A percentile compares a stretch with the other conserved stretches of the same genome.
phyloP scores from a whole-genome alignment of 2,797 vertebrate species.

The Agapornis canus region DNA sequence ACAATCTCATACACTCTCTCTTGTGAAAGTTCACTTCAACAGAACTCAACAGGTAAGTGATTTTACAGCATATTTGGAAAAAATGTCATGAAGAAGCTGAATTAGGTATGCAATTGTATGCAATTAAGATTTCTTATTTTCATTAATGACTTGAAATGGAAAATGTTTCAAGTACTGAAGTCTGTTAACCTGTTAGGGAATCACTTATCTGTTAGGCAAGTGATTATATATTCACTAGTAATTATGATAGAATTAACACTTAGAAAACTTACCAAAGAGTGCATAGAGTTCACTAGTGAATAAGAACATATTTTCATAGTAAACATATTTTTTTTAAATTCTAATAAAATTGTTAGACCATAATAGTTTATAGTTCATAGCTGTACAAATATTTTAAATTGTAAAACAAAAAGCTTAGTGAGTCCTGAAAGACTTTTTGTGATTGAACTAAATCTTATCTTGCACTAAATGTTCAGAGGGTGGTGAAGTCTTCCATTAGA shows the following conservation, averaged over 20 bases:
- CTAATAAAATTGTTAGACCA: background rate
- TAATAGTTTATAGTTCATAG: background rate
- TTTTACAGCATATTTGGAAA: background rate
- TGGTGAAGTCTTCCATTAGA: background rate
- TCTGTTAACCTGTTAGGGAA: background rate
- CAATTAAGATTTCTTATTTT: background rate
- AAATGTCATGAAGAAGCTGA: background rate
- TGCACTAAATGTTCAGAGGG: background rate
- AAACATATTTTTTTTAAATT: background rate
- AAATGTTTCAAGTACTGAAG: background rate
- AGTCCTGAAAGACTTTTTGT: background rate
- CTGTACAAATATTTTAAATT: background rate
- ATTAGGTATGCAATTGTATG: background rate
- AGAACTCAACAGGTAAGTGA: background rate
- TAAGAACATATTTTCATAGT: background rate
- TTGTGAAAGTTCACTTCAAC: background rate
- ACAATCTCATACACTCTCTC: background rate
- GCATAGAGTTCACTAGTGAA: background rate
- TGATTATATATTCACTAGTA: background rate
- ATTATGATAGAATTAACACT: background rate
- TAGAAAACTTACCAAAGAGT: background rate
- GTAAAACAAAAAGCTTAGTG: background rate
- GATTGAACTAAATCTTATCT: background rate
- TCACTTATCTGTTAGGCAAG: background rate
- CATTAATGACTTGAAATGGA: background rate